Base-by-base conservation (phyloP, 2,113 vertebrate genomes). In the Reinhardtius hippoglossoides region DNA sequence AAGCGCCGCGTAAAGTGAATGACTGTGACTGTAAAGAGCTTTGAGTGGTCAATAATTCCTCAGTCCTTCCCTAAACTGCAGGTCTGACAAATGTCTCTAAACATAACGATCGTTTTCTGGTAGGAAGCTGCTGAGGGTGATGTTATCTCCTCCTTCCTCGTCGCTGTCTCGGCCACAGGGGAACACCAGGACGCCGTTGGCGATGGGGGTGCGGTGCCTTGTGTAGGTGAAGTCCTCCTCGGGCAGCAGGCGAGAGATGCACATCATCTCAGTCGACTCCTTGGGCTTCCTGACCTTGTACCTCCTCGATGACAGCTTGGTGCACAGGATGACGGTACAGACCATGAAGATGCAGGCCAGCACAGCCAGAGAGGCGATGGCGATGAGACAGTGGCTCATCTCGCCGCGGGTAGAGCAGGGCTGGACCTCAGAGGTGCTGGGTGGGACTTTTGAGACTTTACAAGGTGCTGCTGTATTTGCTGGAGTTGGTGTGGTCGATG, bases 41-140 rank as follows among this genome's bases (percentile, higher is more conserved):
- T 12, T 42, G 40, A 42, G 12, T 42, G 2, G 2, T 42, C 40
- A 42, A 10, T 54, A 44, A 44, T 15, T 48, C 46, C 6, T 9
- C 37, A 10, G 31, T 7, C 31, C 31, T 35, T 40, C 3, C 15
- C 9, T 62, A 40, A 40, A 9, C 37, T 40, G 37, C 27, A 27
- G 27, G 27, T 27, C 27, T 27, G 27, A 27, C 27, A 27, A 31
- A 13, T 42, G 40, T 13, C 40, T 42, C 50, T 87, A 91, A 61
- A 83, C 81, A n/a, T 3, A 60, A 7, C 82, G 76, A 18, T 93
- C 89, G 2, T 85, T 91, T 1, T 96, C 96, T 0, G 96, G 96
- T 9, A 97, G 90, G 85, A 98, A 98, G 90, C 97, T 98, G 82
- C 94, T 95, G 35, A 98, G 95, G 1, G 97, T 97, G 69, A 96